A percentile compares a stretch with the other conserved stretches of the same genome.
Evolutionary conservation across 2,113 vertebrate genomes (phyloP).

Genomic region (Lophius piscatorius): DNA sequence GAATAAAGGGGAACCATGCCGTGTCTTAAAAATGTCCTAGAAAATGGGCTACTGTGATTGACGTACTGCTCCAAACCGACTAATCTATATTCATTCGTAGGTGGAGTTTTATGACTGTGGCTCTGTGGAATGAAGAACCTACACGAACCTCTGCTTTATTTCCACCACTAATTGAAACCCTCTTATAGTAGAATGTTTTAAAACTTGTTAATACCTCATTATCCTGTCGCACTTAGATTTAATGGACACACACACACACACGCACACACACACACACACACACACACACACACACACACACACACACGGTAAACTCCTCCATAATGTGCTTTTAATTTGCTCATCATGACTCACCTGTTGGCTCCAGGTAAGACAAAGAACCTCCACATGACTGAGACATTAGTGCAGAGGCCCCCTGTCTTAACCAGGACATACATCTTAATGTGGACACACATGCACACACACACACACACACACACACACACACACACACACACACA

Average conservation of each 20-base stretch:
- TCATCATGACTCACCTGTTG: slow-evolving; percentile 50
- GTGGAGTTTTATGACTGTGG: no score
- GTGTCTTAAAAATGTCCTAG: no score
- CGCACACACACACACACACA: slow-evolving; percentile 2
- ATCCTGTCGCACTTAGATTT: no score
- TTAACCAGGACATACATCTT: slow-evolving; percentile 49
- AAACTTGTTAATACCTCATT: no score
- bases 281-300: neutral
- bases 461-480: slow-evolving; percentile 6
- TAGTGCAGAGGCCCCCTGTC: slow-evolving; percentile 20
- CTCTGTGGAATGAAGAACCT: no score
- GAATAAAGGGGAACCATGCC: no score
- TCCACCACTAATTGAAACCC: no score
- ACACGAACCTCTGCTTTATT: no score
- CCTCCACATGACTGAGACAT: slow-evolving; percentile 37
- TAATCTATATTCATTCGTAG: no score
- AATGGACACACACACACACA: slow-evolving; percentile 18
- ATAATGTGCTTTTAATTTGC: slow-evolving; percentile 10
- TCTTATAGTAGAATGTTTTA: no score
- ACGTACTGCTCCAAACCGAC: no score
- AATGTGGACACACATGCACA: slow-evolving; percentile 29
- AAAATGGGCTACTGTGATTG: no score
- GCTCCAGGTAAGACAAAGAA: slow-evolving; percentile 51
- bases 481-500: slow-evolving; percentile 13
- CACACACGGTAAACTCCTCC: slow-evolving; percentile 1